These are phyloP conservation scores for Tachystola acroxantha DNA, from an alignment of 2,888 invertebrate genomes.

Conservation along the genomic window DNA sequence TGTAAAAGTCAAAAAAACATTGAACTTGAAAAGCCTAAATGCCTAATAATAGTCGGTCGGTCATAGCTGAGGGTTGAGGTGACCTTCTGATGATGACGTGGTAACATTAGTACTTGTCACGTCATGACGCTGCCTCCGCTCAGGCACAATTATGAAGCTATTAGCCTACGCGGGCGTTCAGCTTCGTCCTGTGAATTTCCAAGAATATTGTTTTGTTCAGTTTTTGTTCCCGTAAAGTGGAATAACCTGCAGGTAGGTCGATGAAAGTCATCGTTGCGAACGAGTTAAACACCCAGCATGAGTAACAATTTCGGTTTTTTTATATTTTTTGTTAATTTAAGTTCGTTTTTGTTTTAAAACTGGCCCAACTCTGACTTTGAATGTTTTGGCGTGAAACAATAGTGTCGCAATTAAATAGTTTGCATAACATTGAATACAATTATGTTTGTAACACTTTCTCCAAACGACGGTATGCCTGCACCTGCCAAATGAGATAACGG, in stretches of 20 bases:
- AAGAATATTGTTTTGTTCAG: conserved; percentile 38
- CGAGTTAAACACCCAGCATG: conserved; percentile 46
- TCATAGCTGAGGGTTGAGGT: conserved; percentile 30
- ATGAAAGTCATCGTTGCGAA: conserved; percentile 55
- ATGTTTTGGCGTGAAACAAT: no score
- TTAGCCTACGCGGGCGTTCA: conserved; percentile 26
- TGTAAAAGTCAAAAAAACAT: no score
- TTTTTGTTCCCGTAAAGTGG: conserved; percentile 60
- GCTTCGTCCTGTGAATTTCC: conserved; percentile 35
- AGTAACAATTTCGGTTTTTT: no score
- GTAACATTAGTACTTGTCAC: conserved; percentile 38
- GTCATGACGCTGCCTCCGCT: conserved; percentile 15
- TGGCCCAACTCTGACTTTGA: no score
- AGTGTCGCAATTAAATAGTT: conserved; percentile 18
- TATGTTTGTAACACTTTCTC: conserved; percentile 69
- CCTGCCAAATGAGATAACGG: conserved; percentile 75
- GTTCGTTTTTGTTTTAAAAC: no score
- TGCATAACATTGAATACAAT: conserved; percentile 52
- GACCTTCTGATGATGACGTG: conserved; percentile 28
- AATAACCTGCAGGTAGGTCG: conserved; percentile 69
- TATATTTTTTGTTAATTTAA: no score
- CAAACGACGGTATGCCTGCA: conserved; percentile 51
- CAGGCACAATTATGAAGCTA: conserved; percentile 29
- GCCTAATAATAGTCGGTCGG: conserved; percentile 18
- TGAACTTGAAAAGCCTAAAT: conserved; percentile 18